Base-by-base conservation (phyloP, 2,888 invertebrate species). In the Aporophyla lueneburgensis region DNA sequence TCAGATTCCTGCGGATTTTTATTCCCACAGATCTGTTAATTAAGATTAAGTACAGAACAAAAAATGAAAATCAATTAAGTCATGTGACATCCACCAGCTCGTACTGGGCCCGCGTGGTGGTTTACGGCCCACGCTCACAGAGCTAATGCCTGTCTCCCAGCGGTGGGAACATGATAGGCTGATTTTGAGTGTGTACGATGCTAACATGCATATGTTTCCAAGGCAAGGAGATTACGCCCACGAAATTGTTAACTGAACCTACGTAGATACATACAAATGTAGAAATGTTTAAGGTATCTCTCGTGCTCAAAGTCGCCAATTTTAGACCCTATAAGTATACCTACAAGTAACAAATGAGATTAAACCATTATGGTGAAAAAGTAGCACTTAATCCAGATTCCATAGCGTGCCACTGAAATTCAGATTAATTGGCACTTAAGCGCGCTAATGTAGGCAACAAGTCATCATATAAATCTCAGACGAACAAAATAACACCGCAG, bases 381-480 rank as follows among this genome's bases (percentile, higher is more conserved):
- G 49, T 58, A 49, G 58, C 69, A 65, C 56, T 72, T 71, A 67
- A 72, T 79, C 58, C 61, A 70, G 62, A 74, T 79, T 68, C 69
- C 59, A 58, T 68, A 70, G 24, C 69, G 49, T 71, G 66, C 24
- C 66, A 49, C 27, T 24, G 91, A 90, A 81, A 82, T 63, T 67
- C 21, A 82, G 75, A 72, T 85, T 76, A 85, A 84, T 83, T 80
- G 66, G 49, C 62, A 74, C 78, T 65, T 76, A 21, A 72, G n/a
- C 68, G 43, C 40, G 59, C 59, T 81, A 81, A 81, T 85, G 67
- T 81, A 68, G 72, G 62, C 46, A 73, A 71, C 67, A 71, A 58
- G 59, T 63, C 74, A 74, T 68, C 62, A 67, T 71, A 71, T 71
- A 67, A 69, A 81, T 70, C 74, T 54, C 70, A 19, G 54, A 14